Conservation (phyloP, 2,113 vertebrate species). For the Aramus guarauna region DNA sequence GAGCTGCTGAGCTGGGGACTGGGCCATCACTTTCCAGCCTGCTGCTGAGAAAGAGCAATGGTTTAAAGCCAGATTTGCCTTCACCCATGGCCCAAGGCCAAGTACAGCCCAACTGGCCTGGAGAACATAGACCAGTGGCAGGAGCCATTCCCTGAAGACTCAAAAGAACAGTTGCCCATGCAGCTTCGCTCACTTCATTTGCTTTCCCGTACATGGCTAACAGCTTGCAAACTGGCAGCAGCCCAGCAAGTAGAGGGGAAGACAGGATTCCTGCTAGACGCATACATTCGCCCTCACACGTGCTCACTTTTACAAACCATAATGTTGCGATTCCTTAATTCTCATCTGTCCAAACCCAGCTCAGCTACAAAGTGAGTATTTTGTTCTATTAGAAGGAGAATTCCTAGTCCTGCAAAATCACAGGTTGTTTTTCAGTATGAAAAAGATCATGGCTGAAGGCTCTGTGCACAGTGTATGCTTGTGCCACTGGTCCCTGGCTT, state of each 20-base stretch:
- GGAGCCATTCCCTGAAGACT: slow-evolving; percentile 8
- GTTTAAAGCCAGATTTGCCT: not conserved
- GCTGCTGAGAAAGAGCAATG: not conserved
- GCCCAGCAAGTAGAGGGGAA: slow-evolving; percentile 7
- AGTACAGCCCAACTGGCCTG: not conserved
- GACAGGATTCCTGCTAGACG: not conserved
- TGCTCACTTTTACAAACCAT: not conserved
- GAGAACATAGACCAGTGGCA: not conserved
- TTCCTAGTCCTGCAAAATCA: not conserved
- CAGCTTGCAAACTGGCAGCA: slow-evolving; percentile 53
- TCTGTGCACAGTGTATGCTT: not conserved
- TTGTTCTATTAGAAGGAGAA: not conserved
- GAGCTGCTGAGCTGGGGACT: not conserved
- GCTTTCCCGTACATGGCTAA: not conserved
- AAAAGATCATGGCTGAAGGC: not conserved
- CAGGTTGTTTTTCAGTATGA: not conserved
- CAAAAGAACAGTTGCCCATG: not conserved
- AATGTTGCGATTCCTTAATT: not conserved
- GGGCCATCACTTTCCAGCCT: not conserved
- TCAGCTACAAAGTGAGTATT: not conserved
- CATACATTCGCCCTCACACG: not conserved
- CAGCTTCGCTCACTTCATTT: not conserved
- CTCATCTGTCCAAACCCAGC: not conserved
- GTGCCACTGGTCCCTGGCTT: not conserved
- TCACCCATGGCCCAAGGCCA: not conserved